Conservation (phyloP, 2,888 invertebrate genomes). For the Pardosa pseudoannulata region DNA sequence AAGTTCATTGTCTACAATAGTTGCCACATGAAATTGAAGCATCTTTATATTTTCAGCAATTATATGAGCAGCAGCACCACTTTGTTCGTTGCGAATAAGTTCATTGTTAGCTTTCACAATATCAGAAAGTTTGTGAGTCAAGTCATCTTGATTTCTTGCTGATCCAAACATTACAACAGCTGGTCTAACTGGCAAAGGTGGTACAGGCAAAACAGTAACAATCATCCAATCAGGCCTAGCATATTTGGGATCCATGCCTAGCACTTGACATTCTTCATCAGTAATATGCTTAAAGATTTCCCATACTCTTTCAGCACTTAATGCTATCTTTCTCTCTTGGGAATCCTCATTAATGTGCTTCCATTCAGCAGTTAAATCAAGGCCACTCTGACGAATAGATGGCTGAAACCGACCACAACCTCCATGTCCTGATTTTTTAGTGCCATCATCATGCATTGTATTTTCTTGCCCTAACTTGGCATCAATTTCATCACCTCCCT, state of each 20-base stretch:
- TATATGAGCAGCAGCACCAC: conserved; percentile 98
- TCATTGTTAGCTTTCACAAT: conserved; percentile 99
- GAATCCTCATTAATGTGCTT: conserved; percentile 98
- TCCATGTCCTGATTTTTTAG: conserved; percentile 83
- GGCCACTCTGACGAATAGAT: conserved; percentile 89
- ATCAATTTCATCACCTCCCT: conserved; percentile 99
- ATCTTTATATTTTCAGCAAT: conserved; percentile 97
- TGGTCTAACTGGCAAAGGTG: conserved; percentile 95
- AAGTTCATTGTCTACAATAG: conserved; percentile 98
- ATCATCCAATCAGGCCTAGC: conserved; percentile 99
- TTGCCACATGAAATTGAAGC: conserved; percentile 99
- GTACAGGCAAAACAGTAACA: conserved; percentile 96
- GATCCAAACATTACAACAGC: conserved; percentile 99
- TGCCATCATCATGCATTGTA: conserved; percentile 63
- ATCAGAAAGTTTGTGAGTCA: conserved; percentile 98
- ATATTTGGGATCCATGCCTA: conserved; percentile 97
- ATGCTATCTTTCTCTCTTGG: conserved; percentile 93
- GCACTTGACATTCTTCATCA: conserved; percentile 96
- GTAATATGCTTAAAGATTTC: conserved; percentile 97
- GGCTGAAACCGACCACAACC: conserved; percentile 99
- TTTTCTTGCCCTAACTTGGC: conserved; percentile 75
- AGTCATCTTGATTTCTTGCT: conserved; percentile 97
- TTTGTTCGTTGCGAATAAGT: conserved; percentile 93
- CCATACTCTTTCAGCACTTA: conserved; percentile 97
- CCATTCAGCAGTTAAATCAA: conserved; percentile 98